phyloP scores from a whole-genome alignment of 1,140 invertebrate genomes.

The Harpegnathos saltator region DNA sequence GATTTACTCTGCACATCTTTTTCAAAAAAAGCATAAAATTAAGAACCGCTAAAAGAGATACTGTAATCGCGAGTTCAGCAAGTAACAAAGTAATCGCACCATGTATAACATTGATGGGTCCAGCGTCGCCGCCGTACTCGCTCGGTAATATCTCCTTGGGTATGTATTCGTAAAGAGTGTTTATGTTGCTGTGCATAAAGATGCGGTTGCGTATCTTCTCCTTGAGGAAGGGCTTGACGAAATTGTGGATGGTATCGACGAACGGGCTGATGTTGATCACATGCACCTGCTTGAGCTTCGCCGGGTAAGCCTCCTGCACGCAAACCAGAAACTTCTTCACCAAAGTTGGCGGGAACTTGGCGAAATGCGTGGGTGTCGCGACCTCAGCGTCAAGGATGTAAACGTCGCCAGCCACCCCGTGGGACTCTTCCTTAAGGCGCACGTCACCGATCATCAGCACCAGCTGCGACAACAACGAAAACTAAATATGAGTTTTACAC shows the following conservation, averaged over 20 bases:
- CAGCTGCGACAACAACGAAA: conserved; percentile 75
- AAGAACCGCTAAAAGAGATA: not conserved
- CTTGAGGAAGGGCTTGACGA: conserved; percentile 94
- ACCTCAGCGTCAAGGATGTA: conserved; percentile 92
- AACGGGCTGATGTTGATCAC: conserved; percentile 93
- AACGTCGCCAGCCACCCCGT: conserved; percentile 93
- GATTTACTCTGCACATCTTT: not conserved
- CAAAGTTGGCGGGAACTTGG: conserved; percentile 91
- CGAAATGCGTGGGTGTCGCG: conserved; percentile 90
- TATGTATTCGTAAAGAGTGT: conserved; percentile 91
- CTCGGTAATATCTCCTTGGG: conserved; percentile 92
- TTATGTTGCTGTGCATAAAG: conserved; percentile 90
- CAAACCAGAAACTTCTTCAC: conserved; percentile 94
- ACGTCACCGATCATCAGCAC: conserved; percentile 93
- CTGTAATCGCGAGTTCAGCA: not conserved
- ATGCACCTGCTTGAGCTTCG: conserved; percentile 94
- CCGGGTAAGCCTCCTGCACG: conserved; percentile 94
- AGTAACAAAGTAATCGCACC: conserved; percentile 83
- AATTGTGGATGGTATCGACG: conserved; percentile 93
- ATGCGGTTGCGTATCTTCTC: conserved; percentile 94
- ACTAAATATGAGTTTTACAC: too few relatives aligned
- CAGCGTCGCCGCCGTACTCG: conserved; percentile 92
- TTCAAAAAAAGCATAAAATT: not conserved
- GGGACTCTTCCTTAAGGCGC: conserved; percentile 90
- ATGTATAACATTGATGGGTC: conserved; percentile 90